phyloP scores from a whole-genome alignment of 2,797 vertebrate species.

The Potorous gilbertii region DNA sequence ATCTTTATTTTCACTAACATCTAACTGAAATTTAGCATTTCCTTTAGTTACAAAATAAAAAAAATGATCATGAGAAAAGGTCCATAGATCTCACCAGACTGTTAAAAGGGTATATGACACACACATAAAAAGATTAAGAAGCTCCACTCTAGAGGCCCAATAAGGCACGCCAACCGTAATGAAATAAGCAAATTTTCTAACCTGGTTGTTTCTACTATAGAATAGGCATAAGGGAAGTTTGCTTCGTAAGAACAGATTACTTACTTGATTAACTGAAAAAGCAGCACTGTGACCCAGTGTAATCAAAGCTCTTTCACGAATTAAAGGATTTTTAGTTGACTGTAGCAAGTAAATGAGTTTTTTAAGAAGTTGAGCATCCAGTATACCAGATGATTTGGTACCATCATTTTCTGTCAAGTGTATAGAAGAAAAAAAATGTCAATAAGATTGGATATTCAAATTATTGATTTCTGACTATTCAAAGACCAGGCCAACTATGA shows the following conservation, averaged over 20 bases:
- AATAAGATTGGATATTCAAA: constrained; percentile 23
- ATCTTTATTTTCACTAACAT: not conserved
- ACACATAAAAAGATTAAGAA: not conserved
- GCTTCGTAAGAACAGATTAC: constrained; percentile 56
- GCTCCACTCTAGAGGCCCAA: not conserved
- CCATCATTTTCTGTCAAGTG: constrained; percentile 74
- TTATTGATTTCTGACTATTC: not conserved
- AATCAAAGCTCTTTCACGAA: constrained; percentile 90
- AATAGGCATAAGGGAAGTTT: not conserved
- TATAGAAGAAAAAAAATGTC: constrained; percentile 45
- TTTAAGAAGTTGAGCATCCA: constrained; percentile 89
- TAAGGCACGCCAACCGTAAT: not conserved
- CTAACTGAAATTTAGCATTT: not conserved
- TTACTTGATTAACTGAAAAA: constrained; percentile 95
- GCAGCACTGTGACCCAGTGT: constrained; percentile 95
- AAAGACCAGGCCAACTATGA: not conserved
- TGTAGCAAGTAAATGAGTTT: constrained; percentile 92
- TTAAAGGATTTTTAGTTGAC: constrained; percentile 84
- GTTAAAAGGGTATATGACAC: not conserved
- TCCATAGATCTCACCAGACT: not conserved
- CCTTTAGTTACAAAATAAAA: not conserved
- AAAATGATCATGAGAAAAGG: not conserved
- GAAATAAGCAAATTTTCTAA: not conserved
- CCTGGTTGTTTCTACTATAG: not conserved
- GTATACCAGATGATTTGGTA: constrained; percentile 82